Conservation (phyloP, 1,140 invertebrate genomes). For the Diorhabda elongata region DNA sequence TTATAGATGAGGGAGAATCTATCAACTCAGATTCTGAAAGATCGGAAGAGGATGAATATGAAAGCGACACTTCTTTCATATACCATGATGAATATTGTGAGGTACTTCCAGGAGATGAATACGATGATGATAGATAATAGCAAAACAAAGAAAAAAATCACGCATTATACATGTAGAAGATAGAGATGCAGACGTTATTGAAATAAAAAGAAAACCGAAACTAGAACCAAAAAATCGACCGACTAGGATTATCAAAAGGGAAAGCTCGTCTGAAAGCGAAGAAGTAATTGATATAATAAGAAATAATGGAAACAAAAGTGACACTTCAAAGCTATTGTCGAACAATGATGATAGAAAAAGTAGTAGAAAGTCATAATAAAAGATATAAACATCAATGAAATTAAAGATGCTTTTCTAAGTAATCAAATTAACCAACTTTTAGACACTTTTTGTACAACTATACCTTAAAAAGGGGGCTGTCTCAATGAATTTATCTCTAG, state of each 20-base stretch:
- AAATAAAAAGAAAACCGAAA: conserved; percentile 20
- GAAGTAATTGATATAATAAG: neutral
- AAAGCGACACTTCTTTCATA: conserved; percentile 37
- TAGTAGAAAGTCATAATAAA: conserved; percentile 22
- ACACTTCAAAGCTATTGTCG: neutral
- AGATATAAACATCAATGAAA: conserved; percentile 25
- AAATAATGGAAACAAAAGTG: conserved; percentile 5
- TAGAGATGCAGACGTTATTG: conserved; percentile 17
- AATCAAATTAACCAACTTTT: conserved; percentile 24
- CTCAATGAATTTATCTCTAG: conserved; percentile 27
- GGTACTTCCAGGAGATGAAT: conserved; percentile 29
- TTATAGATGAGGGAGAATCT: conserved; percentile 39
- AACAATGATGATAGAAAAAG: conserved; percentile 11
- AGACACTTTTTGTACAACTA: conserved; percentile 25
- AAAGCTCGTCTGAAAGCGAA: conserved; percentile 13
- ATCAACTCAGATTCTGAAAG: conserved; percentile 32
- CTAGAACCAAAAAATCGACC: conserved; percentile 15
- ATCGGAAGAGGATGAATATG: conserved; percentile 30
- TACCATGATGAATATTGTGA: conserved; percentile 32
- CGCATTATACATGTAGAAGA: conserved; percentile 21
- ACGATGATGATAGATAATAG: conserved; percentile 22
- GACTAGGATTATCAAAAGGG: conserved; percentile 22
- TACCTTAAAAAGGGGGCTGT: conserved; percentile 24
- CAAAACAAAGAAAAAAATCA: conserved; percentile 19
- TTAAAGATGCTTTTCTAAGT: conserved; percentile 18